phyloP scores from a whole-genome alignment of 1,140 invertebrate species.

The Brachionus koreanus region DNA sequence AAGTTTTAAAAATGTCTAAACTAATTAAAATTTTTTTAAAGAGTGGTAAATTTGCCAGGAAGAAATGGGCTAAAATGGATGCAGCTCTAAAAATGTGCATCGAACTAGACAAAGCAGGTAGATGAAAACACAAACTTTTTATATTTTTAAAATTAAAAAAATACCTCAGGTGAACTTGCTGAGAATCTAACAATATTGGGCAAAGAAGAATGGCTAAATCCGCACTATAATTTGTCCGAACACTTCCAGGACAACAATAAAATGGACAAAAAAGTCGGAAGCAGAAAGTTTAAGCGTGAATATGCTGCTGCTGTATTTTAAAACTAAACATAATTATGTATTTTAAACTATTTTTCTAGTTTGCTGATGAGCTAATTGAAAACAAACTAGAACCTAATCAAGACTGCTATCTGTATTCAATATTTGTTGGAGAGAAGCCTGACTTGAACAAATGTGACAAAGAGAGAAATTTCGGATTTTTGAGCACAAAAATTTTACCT shows the following conservation, averaged over 20 bases:
- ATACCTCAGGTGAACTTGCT: neutral
- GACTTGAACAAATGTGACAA: neutral
- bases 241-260: neutral
- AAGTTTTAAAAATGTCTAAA: neutral
- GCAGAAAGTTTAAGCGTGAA: neutral
- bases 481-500: neutral
- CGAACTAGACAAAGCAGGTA: conserved; percentile 27
- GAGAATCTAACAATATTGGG: conserved; percentile 8
- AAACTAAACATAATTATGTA: neutral
- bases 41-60: neutral
- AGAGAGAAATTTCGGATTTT: neutral
- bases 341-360: neutral
- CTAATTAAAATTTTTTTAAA: neutral
- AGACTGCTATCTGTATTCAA: neutral
- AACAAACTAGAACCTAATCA: neutral
- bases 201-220: conserved; percentile 27
- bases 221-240: neutral
- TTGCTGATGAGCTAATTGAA: neutral
- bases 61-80: conserved; percentile 43
- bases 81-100: conserved; percentile 38
- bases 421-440: neutral
- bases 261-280: conserved; percentile 14
- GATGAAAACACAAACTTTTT: neutral
- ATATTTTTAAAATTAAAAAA: neutral
- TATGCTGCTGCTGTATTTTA: neutral